Base-by-base conservation (phyloP, 2,888 invertebrate species). In the Leucophora obtusa region DNA sequence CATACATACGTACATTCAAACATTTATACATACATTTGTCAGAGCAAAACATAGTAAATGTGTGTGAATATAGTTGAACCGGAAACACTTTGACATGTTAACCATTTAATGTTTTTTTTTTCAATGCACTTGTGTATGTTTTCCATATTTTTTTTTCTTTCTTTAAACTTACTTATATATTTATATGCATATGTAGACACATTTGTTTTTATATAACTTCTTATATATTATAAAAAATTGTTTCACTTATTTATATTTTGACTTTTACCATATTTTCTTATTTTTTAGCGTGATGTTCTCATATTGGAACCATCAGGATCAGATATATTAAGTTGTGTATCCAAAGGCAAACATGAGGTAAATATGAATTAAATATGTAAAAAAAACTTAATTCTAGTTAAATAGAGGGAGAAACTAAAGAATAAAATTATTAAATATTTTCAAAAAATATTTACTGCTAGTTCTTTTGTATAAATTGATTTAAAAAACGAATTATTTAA, bases 311-410 rank as follows among this genome's bases (percentile, higher is more conserved):
- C 97, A 63, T 96, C 95, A 87, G 91, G 90, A 63, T 90, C 90
- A 47, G 96, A 96, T 91, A 96, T 97, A 72, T 95, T 95, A 80
- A 96, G 95, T 91, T 97, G 97, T 90, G 96, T 97, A 83, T 97
- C 97, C 78, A 97, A 97, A 92, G 97, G 97, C 87, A 97, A 97
- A 92, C 95, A 96, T 82, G 97, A 97, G 96, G 97, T 97, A 91
- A 92, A 86, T 83, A 33, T 53, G 15, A 6, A 15, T 5, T 54
- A 35, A 50, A 28, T 24, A 50, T 21, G 21, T 50, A 58, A 28
- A n/a, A 33, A n/a, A 28, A 24, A 56, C n/a, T 24, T 7, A 8
- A 15, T 56, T 21, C 4, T 21, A 6, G 28, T 56, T 21, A n/a
- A 28, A 15, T 10, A 70, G 53, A 56, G 72, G 69, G 56, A 80